These are phyloP conservation scores for Magallana nippona DNA, from an alignment of 2,888 invertebrate species.

Conservation along the genomic window DNA sequence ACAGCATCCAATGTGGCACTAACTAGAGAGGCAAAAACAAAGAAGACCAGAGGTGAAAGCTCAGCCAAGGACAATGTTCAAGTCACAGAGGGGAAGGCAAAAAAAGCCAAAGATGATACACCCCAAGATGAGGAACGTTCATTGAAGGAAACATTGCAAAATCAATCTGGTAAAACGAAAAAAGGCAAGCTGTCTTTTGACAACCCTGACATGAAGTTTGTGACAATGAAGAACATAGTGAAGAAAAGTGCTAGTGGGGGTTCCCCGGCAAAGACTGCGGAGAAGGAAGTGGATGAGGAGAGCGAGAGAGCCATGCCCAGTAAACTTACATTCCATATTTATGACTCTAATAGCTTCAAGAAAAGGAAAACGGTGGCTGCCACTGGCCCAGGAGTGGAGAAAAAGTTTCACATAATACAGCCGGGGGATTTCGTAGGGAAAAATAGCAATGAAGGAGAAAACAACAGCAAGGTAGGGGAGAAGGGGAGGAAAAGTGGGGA, in stretches of 20 bases:
- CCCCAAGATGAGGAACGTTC: too few species aligned
- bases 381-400: not conserved
- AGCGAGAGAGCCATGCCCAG: not conserved
- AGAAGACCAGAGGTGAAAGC: not conserved
- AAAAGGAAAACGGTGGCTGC: constrained; percentile 8
- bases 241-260: constrained; percentile 7
- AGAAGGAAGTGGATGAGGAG: not conserved
- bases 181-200: constrained; percentile 9
- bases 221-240: constrained; percentile 15
- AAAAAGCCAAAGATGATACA: too few species aligned
- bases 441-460: constrained; percentile 6
- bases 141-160: too few species aligned
- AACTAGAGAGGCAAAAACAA: not conserved
- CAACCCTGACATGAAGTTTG: constrained; percentile 26
- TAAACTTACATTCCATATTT: constrained; percentile 43
- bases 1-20: not conserved
- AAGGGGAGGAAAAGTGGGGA: constrained; percentile 16
- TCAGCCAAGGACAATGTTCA: not conserved
- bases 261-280: not conserved
- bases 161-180: not conserved
- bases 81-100: not conserved
- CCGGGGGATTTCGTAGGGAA: constrained; percentile 21
- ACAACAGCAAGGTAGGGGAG: not conserved
- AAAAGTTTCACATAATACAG: constrained; percentile 37
- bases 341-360: constrained; percentile 35